Evolutionary conservation across 2,113 vertebrate species (phyloP), one percentile per base, ranked within the genome.

Genomic region (Corythaeola cristata): DNA sequence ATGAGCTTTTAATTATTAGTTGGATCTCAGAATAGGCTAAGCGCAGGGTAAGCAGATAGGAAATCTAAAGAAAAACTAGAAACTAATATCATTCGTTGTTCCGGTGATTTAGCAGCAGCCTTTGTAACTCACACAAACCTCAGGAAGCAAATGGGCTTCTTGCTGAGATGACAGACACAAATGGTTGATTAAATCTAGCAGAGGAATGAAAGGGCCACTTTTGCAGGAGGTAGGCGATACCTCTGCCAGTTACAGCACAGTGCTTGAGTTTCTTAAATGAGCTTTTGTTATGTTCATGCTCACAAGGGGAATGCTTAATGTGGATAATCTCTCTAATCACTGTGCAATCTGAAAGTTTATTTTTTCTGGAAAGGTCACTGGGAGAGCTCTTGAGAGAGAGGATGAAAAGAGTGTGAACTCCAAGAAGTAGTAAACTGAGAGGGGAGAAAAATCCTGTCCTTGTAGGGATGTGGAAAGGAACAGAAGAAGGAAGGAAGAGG

Each of bases 311-410:
- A 87, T 59, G 55, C 74, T 75, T 95, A 72, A 93, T 66, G 45
- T 85, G 81, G 67, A 74, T 96, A 95, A 93, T 85, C 79, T 95
- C 45, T 75, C 45, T 75, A 95, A 90, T 91, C 88, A 83, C 53
- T 76, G 10, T 45, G 28, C 89, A 93, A 73, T 85, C 64, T 74
- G 53, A 69, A 90, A 78, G 81, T 87, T 95, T 97, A 58, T 88
- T 96, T 95, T 94, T 87, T 87, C 89, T 96, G 85, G 85, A 67
- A 96, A 93, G 85, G 69, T 62, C 88, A 67, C 35, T 85, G 56
- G 3, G 5, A 81, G 85, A 67, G 45, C 50, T 85, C 47, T 53
- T 81, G 66, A 85, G 91, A 88, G 76, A 86, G 56, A 80, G 76
- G 50, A 90, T 81, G 76, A 72, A 95, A 92, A 88, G 82, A n/a